Conservation (phyloP, 2,888 invertebrate species). For the Cistogaster globosa region DNA sequence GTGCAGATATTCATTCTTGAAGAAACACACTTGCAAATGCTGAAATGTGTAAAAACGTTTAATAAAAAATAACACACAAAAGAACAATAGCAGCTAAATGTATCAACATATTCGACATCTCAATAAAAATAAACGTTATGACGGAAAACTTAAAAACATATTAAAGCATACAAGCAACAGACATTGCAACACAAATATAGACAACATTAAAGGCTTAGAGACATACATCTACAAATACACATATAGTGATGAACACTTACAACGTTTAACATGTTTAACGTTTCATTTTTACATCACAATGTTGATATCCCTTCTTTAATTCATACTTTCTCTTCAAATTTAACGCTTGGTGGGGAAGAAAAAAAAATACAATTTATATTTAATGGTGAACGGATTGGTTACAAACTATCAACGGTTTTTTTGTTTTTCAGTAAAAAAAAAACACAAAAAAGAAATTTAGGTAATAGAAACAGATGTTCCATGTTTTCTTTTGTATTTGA, state of each 20-base stretch:
- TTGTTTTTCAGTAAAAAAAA: neutral
- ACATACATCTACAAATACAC: neutral
- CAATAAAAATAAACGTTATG: constrained; percentile 82
- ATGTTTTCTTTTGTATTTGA: constrained; percentile 11
- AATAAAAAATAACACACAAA: neutral
- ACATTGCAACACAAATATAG: constrained; percentile 31
- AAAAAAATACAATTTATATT: constrained; percentile 5
- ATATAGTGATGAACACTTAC: neutral
- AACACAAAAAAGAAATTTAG: neutral
- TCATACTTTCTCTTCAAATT: no score
- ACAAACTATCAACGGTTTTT: constrained; percentile 2
- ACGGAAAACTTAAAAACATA: constrained; percentile 70
- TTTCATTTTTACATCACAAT: constrained; percentile 44
- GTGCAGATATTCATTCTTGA: neutral
- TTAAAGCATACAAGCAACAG: constrained; percentile 1
- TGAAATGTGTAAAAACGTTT: neutral
- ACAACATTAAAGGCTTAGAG: constrained; percentile 12
- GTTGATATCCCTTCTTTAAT: neutral
- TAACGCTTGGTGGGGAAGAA: neutral
- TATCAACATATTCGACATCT: constrained; percentile 77
- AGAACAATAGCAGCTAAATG: neutral
- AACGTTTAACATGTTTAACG: constrained; percentile 36
- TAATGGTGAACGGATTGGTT: neutral
- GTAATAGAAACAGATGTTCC: constrained; percentile 66
- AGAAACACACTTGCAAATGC: neutral